Conservation (phyloP, 2,113 vertebrate species). For the Heteronetta atricapilla region DNA sequence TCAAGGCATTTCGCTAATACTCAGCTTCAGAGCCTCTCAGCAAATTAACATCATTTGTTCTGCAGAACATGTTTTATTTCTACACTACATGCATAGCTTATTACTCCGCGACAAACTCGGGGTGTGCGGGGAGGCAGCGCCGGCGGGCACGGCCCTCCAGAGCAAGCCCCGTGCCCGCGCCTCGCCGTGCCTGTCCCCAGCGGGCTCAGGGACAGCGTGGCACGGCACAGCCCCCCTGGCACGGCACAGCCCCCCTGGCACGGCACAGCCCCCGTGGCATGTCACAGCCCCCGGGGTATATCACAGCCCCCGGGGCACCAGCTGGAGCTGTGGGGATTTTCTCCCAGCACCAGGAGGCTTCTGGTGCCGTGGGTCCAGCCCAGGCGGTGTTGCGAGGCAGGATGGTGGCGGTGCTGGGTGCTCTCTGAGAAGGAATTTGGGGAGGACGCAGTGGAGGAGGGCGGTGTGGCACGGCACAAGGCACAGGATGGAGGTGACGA, state of each 20-base stretch:
- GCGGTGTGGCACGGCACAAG: too few species aligned
- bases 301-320: accelerated
- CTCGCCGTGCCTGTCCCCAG: accelerated
- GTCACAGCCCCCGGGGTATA: too few species aligned
- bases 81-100: constrained; percentile 86
- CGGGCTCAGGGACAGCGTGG: accelerated
- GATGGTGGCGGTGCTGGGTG: neutral
- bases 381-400: neutral
- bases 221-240: neutral
- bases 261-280: neutral
- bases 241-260: neutral
- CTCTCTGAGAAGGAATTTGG: neutral
- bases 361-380: neutral
- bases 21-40: constrained; percentile 88
- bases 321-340: neutral
- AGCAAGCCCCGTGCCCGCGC: neutral
- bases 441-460: neutral
- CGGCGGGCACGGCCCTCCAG: neutral
- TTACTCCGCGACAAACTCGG: constrained; percentile 50
- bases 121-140: constrained; percentile 4
- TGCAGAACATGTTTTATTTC: constrained; percentile 89
- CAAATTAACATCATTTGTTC: constrained; percentile 97
- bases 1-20: constrained; percentile 88
- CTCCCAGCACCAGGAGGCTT: accelerated
- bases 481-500: neutral